Conservation (phyloP, 2,888 invertebrate species). For the Molorchus minor region DNA sequence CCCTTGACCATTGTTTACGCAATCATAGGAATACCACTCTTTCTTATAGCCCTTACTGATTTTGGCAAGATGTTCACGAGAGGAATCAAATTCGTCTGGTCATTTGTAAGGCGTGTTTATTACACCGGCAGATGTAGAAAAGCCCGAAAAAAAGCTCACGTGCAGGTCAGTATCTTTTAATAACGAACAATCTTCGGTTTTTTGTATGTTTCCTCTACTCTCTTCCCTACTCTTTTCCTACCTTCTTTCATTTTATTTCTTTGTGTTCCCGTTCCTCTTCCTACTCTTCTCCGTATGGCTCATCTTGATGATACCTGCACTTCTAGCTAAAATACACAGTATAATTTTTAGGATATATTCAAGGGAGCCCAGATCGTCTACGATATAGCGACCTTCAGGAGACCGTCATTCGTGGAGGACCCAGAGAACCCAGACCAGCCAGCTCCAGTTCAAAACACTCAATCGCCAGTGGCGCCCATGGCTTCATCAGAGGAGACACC, state of each 20-base stretch:
- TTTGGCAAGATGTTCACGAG: constrained; percentile 94
- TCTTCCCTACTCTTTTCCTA: too few species aligned
- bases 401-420: constrained; percentile 67
- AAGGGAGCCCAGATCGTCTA: constrained; percentile 84
- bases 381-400: constrained; percentile 78
- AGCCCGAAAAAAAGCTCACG: constrained; percentile 78
- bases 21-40: constrained; percentile 93
- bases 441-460: not conserved
- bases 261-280: too few species aligned
- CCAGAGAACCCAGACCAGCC: constrained; percentile 30
- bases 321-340: too few species aligned
- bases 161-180: constrained; percentile 68
- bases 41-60: constrained; percentile 92
- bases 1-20: constrained; percentile 93
- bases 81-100: constrained; percentile 90
- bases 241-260: too few species aligned
- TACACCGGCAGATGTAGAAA: constrained; percentile 86
- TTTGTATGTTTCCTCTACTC: too few species aligned
- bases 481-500: constrained; percentile 7
- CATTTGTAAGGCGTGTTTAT: constrained; percentile 82
- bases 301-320: too few species aligned
- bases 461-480: not conserved
- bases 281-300: too few species aligned
- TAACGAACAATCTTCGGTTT: too few species aligned
- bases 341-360: constrained; percentile 83